Base-by-base conservation (phyloP, 2,113 vertebrate species). In the Nematolebias whitei region DNA sequence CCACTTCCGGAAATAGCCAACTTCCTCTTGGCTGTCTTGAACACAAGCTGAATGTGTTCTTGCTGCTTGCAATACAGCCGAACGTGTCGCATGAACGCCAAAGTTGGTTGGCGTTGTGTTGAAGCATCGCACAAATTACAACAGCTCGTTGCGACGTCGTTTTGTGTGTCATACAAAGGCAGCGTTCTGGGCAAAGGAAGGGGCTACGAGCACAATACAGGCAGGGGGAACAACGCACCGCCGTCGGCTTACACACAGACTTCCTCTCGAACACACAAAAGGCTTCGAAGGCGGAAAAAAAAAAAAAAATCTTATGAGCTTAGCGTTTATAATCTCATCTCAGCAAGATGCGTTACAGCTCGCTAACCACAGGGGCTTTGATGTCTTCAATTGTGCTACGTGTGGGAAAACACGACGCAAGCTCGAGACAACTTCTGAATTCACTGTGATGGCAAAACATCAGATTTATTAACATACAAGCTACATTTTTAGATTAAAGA, bases 1-100 rank as follows among this genome's bases (percentile, higher is more conserved):
- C 85, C 74, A 89, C 83, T 90, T 92, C 89, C 87, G 88, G 85
- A 92, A 87, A 88, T 82, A 77, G 65, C 76, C 72, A 63, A 88
- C 89, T 92, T 93, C 92, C 91, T 90, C 78, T 87, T 78, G 78
- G 83, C 72, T 72, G 75, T 69, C 85, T 82, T 57, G 56, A 78
- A 58, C 67, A 66, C 56, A 74, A 63, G 68, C 64, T 72, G 32
- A 63, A 66, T 70, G 68, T 71, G 73, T 78, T 80, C 63, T 72
- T 71, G 56, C 40, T 69, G 52, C 69, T n/a, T n/a, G n/a, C n/a
- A n/a, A n/a, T n/a, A 61, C 19, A 1, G 35, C 29, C 43, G n/a
- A 49, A 53, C 54, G 5, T 5, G 15, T 76, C 44, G 50, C 39
- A 39, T 65, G 32, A 38, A 51, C 18, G 14, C 35, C 11, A 5